phyloP scores from a whole-genome alignment of 2,888 invertebrate genomes.

The Trachelus tabidus region DNA sequence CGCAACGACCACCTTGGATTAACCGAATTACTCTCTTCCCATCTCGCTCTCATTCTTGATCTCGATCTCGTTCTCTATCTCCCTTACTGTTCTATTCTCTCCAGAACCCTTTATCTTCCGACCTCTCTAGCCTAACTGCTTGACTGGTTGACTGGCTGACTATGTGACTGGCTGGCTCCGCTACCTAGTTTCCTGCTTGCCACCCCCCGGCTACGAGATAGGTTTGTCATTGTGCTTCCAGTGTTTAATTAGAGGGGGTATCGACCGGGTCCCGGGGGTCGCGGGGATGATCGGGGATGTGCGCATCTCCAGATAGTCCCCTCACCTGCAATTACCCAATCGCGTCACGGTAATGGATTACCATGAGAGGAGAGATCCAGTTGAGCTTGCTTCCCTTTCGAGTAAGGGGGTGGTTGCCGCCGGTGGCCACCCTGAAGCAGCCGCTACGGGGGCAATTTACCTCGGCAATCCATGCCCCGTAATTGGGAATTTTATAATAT shows the following conservation, averaged over 20 bases:
- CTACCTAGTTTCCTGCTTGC: slow-evolving; percentile 1
- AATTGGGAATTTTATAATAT: slow-evolving; percentile 66
- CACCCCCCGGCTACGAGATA: slow-evolving; percentile 41
- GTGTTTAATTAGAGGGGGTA: slow-evolving; percentile 62
- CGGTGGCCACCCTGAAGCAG: slow-evolving; percentile 36
- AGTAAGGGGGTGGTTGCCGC: not conserved
- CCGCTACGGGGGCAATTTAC: slow-evolving; percentile 60
- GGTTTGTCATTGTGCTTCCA: slow-evolving; percentile 60
- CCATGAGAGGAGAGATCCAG: slow-evolving; percentile 37
- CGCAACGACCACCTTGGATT: slow-evolving; percentile 58
- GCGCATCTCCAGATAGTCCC: slow-evolving; percentile 55
- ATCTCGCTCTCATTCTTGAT: slow-evolving; percentile 21
- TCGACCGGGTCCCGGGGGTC: slow-evolving; percentile 42
- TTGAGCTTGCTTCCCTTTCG: slow-evolving; percentile 1
- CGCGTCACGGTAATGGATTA: slow-evolving; percentile 61
- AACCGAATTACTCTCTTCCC: slow-evolving; percentile 50
- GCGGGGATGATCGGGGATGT: slow-evolving; percentile 35
- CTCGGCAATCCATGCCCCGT: slow-evolving; percentile 61
- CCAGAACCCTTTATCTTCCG: slow-evolving; percentile 13
- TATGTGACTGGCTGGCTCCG: slow-evolving; percentile 5
- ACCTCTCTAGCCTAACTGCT: slow-evolving; percentile 6
- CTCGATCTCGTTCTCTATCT: not conserved
- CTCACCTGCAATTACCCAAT: slow-evolving; percentile 62
- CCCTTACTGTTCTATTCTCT: not conserved
- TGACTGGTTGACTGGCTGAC: not conserved